Percentiles rank a stretch among this genome's conserved stretches.
Conservation (phyloP, 2,797 vertebrate species). For the Taeniopygia guttata region DNA sequence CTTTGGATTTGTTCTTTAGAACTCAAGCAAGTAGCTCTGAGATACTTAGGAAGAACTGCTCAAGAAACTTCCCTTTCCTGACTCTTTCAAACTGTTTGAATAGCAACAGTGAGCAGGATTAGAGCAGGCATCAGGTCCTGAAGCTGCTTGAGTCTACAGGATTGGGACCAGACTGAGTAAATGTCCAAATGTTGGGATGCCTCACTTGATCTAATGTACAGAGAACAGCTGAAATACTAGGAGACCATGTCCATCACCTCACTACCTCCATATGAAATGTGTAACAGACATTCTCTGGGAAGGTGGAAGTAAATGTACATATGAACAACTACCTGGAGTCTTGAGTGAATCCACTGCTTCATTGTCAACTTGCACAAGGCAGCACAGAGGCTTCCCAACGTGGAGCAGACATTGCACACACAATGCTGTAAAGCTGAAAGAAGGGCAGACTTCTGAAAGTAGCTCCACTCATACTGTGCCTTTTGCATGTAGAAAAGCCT, state of each 20-base stretch:
- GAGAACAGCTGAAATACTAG: background rate
- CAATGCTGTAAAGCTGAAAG: background rate
- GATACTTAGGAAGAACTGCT: background rate
- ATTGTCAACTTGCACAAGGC: background rate
- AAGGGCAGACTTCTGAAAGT: background rate
- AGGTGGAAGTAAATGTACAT: background rate
- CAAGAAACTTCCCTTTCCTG: background rate
- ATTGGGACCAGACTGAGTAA: background rate
- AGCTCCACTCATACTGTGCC: background rate
- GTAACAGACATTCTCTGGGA: background rate
- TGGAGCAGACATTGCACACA: background rate
- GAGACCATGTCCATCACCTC: background rate
- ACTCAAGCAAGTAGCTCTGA: background rate
- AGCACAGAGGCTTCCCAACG: background rate
- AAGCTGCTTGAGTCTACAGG: background rate
- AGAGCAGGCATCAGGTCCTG: background rate
- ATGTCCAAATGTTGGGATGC: background rate
- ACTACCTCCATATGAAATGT: background rate
- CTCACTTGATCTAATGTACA: background rate
- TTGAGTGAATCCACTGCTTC: background rate
- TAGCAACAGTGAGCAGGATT: background rate
- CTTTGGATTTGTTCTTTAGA: background rate
- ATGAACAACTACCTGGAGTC: background rate
- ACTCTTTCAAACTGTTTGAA: background rate
- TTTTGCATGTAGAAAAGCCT: constrained; percentile 34